Percentiles rank a stretch among this genome's conserved stretches.
Conservation (phyloP, 1,140 invertebrate genomes). For the Drosophila willistoni region DNA sequence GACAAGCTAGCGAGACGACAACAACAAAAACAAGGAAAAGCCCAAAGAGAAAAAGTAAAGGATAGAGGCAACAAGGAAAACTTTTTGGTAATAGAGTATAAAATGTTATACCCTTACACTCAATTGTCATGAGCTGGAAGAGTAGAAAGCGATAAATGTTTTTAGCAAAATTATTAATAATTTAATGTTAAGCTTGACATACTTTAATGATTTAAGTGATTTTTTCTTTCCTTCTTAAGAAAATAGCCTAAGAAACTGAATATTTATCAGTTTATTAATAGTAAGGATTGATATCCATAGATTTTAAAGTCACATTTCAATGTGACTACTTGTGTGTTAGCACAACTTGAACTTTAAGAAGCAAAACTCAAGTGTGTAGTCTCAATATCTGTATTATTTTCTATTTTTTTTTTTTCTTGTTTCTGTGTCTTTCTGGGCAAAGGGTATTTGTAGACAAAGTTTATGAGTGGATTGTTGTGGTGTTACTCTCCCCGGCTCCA, state of each 20-base stretch:
- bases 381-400: neutral
- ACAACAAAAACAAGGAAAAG: neutral
- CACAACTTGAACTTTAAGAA: neutral
- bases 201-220: too few relatives aligned
- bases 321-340: too few relatives aligned
- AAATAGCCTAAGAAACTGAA: too few relatives aligned
- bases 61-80: neutral
- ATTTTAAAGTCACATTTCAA: too few relatives aligned
- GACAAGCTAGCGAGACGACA: slow-evolving; percentile 18
- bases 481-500: neutral
- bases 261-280: too few relatives aligned
- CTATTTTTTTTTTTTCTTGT: too few relatives aligned
- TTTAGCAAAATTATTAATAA: too few relatives aligned
- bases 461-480: slow-evolving; percentile 52
- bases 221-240: too few relatives aligned
- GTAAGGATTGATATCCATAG: too few relatives aligned
- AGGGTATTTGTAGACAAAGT: slow-evolving; percentile 41
- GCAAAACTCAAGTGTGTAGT: slow-evolving; percentile 8
- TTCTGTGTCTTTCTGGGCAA: slow-evolving; percentile 12
- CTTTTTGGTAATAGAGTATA: neutral
- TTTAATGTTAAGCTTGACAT: too few relatives aligned
- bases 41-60: neutral
- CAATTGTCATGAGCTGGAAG: neutral
- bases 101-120: neutral
- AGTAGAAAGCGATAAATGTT: neutral